These are phyloP conservation scores for Galemys pyrenaicus DNA, from an alignment of 2,113 vertebrate genomes.

Conservation along the genomic window DNA sequence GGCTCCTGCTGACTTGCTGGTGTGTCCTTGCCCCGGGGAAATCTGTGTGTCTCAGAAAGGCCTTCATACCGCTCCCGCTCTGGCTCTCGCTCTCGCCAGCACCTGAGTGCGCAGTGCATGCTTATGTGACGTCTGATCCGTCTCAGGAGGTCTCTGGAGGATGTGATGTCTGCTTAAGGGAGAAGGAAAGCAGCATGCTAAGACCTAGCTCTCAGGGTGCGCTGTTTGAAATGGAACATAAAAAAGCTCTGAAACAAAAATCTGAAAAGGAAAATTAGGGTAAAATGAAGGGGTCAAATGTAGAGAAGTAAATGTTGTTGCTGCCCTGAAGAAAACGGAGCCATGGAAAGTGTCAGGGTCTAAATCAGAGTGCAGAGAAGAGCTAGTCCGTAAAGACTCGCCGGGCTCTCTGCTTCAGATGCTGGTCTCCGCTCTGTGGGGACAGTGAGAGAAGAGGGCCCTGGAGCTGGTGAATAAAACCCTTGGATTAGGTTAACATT, in stretches of 20 bases:
- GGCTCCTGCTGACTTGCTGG: neutral
- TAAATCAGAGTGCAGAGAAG: neutral
- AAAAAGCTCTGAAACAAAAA: conserved; percentile 2
- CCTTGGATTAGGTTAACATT: too few relatives aligned
- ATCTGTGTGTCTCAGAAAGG: neutral
- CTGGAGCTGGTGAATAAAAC: neutral
- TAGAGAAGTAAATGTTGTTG: neutral
- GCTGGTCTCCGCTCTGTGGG: neutral
- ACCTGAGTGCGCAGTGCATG: neutral
- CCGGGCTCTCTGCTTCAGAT: neutral
- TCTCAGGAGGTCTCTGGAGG: neutral
- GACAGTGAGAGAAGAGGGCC: neutral
- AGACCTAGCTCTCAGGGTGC: neutral
- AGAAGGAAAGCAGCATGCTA: neutral
- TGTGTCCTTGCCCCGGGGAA: neutral
- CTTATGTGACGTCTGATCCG: neutral
- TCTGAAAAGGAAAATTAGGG: neutral
- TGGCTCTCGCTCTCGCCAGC: neutral
- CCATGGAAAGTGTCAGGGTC: neutral
- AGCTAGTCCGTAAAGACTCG: neutral
- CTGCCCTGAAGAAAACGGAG: neutral
- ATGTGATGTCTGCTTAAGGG: neutral
- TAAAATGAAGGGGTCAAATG: conserved; percentile 1
- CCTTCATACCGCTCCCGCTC: neutral
- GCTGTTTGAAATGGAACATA: neutral